phyloP scores from a whole-genome alignment of 2,888 invertebrate species.

The Agrenia bidenticulata region DNA sequence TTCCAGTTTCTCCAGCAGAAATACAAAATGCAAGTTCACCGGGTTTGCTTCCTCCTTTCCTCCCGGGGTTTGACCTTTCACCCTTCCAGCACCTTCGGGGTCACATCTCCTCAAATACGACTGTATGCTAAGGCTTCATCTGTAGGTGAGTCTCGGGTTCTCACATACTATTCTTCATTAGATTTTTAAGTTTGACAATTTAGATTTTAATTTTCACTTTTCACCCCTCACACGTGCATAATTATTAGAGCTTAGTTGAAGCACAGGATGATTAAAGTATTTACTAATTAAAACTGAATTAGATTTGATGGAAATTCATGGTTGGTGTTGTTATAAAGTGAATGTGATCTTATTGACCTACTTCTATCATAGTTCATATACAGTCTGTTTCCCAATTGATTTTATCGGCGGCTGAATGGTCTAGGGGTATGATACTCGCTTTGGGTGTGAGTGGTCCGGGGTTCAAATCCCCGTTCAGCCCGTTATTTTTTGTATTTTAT shows the following conservation, averaged over 20 bases:
- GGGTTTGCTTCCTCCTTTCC: background rate
- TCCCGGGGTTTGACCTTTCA: background rate
- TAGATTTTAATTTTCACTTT: too few species aligned
- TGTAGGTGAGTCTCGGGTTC: background rate
- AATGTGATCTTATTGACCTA: too few species aligned
- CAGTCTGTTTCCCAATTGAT: background rate
- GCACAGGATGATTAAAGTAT: too few species aligned
- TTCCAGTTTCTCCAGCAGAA: constrained; percentile 73
- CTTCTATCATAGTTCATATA: too few species aligned
- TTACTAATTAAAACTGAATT: background rate
- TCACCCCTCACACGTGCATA: too few species aligned
- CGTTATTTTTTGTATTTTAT: constrained; percentile 8
- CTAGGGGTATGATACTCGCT: constrained; percentile 37
- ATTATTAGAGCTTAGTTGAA: too few species aligned
- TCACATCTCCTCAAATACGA: background rate
- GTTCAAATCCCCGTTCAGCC: constrained; percentile 40
- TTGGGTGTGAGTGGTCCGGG: constrained; percentile 36
- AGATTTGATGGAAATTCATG: background rate
- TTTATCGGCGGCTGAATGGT: constrained; percentile 30
- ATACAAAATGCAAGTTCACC: constrained; percentile 57
- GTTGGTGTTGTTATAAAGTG: too few species aligned
- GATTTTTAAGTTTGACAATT: background rate
- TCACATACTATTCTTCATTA: constrained; percentile 13
- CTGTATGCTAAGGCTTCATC: constrained; percentile 14
- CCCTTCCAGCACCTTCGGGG: background rate